Evolutionary conservation across 2,888 invertebrate genomes (phyloP).

Genomic region (Scaptomyza polygonia): DNA sequence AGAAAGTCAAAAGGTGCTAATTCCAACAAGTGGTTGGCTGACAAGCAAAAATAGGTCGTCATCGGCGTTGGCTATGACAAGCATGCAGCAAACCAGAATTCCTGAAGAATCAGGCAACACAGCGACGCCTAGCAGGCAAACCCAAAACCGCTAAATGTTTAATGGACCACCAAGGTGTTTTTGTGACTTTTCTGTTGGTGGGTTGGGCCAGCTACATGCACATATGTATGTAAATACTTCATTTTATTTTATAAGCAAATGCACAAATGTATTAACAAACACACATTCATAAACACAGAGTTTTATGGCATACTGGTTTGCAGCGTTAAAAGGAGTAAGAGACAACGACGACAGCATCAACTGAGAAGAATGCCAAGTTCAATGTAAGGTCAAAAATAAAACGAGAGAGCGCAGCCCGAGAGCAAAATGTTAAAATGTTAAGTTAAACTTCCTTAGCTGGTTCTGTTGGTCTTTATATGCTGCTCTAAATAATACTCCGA

Average conservation of each 20-base stretch:
- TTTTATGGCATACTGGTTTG: slow-evolving; percentile 76
- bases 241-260: slow-evolving; percentile 1
- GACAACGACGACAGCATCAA: slow-evolving; percentile 35
- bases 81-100: slow-evolving; percentile 26
- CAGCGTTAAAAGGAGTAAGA: slow-evolving; percentile 68
- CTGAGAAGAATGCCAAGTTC: slow-evolving; percentile 66
- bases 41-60: slow-evolving; percentile 64
- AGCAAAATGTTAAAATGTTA: slow-evolving; percentile 30
- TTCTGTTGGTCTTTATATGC: background rate
- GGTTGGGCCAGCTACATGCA: slow-evolving; percentile 33
- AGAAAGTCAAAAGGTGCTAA: slow-evolving; percentile 79
- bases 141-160: slow-evolving; percentile 53
- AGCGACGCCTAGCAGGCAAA: slow-evolving; percentile 22
- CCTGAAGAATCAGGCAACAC: slow-evolving; percentile 31
- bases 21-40: slow-evolving; percentile 66
- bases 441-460: slow-evolving; percentile 54
- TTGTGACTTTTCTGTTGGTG: slow-evolving; percentile 24
- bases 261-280: slow-evolving; percentile 8
- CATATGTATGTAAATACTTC: background rate
- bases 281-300: slow-evolving; percentile 30
- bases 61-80: slow-evolving; percentile 33
- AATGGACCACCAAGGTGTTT: slow-evolving; percentile 59
- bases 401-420: slow-evolving; percentile 43
- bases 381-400: slow-evolving; percentile 35
- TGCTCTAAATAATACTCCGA: slow-evolving; percentile 24